Conservation (phyloP, 2,888 invertebrate genomes). For the Eristalinus sepulchralis region DNA sequence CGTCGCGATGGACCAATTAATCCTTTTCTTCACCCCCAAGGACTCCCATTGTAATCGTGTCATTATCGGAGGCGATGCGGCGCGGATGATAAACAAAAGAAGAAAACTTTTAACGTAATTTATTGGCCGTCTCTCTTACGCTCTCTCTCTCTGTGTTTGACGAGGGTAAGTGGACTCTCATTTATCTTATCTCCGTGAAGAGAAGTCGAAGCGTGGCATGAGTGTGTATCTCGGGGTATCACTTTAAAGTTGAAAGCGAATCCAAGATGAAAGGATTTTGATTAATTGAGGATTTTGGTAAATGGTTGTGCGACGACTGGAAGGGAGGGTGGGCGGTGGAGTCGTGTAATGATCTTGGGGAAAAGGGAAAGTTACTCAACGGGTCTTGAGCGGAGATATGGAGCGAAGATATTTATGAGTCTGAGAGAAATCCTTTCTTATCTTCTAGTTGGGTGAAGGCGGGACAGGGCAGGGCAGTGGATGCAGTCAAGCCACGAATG, state of each 20-base stretch:
- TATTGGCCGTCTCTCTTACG: constrained; percentile 17
- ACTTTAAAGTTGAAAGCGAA: constrained; percentile 50
- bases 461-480: neutral
- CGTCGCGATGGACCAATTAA: constrained; percentile 39
- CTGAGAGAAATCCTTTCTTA: neutral
- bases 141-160: neutral
- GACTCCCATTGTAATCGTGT: constrained; percentile 26
- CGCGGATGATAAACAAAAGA: constrained; percentile 17
- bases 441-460: neutral
- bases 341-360: constrained; percentile 18
- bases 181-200: constrained; percentile 39
- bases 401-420: neutral
- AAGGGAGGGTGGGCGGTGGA: neutral
- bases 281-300: constrained; percentile 54
- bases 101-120: constrained; percentile 54
- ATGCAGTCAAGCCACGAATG: neutral
- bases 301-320: constrained; percentile 1
- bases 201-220: neutral
- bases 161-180: constrained; percentile 43
- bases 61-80: constrained; percentile 16
- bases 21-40: constrained; percentile 13
- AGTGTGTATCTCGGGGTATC: constrained; percentile 1
- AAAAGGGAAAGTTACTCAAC: constrained; percentile 2
- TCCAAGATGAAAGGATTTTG: constrained; percentile 62
- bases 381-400: neutral